Conservation (phyloP, 37 sponge, comb jelly and placozoan species). For the Halichondria panicea region DNA sequence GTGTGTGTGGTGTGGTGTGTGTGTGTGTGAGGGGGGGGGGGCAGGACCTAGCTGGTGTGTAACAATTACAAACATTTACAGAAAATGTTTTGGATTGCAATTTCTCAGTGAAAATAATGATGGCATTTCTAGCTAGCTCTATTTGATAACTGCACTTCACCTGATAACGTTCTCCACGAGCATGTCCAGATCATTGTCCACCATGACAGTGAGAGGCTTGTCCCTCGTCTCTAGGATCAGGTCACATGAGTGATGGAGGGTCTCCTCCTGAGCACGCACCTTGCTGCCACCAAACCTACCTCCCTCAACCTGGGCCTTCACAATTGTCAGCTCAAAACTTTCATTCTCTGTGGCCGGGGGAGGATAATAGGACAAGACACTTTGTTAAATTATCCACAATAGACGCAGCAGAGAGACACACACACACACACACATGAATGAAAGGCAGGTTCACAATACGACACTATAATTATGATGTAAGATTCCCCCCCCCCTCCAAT, state of each 20-base stretch:
- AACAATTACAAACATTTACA: too few relatives aligned
- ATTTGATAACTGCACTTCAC: conserved; percentile 9
- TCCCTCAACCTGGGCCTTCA: conserved; percentile 34
- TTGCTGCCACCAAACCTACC: conserved; percentile 44
- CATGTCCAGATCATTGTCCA: conserved; percentile 51
- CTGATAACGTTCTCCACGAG: conserved; percentile 77
- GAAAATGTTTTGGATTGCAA: too few relatives aligned
- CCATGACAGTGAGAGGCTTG: conserved; percentile 70
- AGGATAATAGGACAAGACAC: not conserved
- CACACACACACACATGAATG: too few relatives aligned
- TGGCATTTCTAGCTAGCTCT: too few relatives aligned
- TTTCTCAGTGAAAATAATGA: conserved; percentile 1
- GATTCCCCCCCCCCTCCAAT: too few relatives aligned
- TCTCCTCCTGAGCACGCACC: conserved; percentile 44
- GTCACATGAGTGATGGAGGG: conserved; percentile 49
- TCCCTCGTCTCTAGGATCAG: conserved; percentile 65
- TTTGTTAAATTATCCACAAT: too few relatives aligned
- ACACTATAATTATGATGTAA: too few relatives aligned
- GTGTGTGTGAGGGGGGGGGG: too few relatives aligned
- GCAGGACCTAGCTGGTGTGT: too few relatives aligned
- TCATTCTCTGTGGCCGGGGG: conserved; percentile 54
- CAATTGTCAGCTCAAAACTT: conserved; percentile 51
- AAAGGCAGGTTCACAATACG: too few relatives aligned
- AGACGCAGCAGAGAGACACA: too few relatives aligned
- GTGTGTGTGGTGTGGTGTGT: too few relatives aligned